These are phyloP conservation scores for Microchirus variegatus DNA, from an alignment of 2,797 vertebrate genomes.

Conservation along the genomic window DNA sequence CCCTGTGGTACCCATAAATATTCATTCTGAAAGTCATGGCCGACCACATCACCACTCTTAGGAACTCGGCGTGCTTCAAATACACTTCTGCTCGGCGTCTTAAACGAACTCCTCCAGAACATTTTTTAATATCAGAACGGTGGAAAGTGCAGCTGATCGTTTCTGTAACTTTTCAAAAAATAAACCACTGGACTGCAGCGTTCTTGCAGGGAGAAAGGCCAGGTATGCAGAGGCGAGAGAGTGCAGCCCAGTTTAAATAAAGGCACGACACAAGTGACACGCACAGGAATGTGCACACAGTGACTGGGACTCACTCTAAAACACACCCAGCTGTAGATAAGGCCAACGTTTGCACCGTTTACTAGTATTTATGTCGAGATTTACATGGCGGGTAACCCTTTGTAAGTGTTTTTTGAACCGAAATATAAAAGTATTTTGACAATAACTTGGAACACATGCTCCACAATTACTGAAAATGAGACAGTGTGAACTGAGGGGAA, in stretches of 20 bases:
- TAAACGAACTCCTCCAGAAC: background rate
- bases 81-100: background rate
- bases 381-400: background rate
- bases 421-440: conserved; percentile 10
- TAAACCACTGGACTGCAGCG: background rate
- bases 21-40: background rate
- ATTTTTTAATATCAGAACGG: background rate
- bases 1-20: background rate
- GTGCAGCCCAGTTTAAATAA: background rate
- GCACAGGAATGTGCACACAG: conserved; percentile 6
- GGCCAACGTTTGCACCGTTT: background rate
- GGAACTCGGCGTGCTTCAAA: background rate
- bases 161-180: background rate
- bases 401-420: background rate
- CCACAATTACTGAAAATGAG: conserved; percentile 2
- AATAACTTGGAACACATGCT: background rate
- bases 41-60: background rate
- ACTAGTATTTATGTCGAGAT: background rate
- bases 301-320: background rate
- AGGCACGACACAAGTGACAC: background rate
- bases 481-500: background rate
- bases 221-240: background rate
- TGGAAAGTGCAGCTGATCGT: background rate
- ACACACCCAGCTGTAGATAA: conserved; percentile 6
- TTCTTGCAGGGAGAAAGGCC: background rate